A percentile compares a stretch with the other conserved stretches of the same genome.
These are phyloP conservation scores for Mesitornis unicolor DNA, from an alignment of 2,113 vertebrate genomes.

Conservation along the genomic window DNA sequence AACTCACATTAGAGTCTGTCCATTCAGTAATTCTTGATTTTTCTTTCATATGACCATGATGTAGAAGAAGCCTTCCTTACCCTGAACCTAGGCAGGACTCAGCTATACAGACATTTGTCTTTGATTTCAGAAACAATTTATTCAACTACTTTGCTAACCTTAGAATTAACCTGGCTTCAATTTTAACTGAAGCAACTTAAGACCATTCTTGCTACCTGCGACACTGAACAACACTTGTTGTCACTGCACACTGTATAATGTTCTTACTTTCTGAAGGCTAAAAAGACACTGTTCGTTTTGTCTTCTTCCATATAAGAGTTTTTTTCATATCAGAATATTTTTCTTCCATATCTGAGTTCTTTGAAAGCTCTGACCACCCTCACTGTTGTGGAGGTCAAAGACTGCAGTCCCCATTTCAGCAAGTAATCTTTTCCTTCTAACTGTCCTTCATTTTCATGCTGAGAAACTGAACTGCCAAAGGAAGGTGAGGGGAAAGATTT, in stretches of 20 bases:
- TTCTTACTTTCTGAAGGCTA: background rate
- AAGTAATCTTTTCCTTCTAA: background rate
- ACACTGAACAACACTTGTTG: too few relatives aligned
- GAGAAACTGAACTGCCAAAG: background rate
- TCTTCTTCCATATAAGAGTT: background rate
- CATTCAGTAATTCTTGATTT: background rate
- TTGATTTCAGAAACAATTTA: background rate
- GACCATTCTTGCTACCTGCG: background rate
- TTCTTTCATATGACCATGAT: background rate
- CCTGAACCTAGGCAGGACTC: background rate
- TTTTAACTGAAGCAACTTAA: background rate
- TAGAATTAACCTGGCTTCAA: background rate
- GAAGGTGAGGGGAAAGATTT: background rate
- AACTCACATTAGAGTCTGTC: background rate
- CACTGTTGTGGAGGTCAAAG: background rate
- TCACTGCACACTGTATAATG: background rate
- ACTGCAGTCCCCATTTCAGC: background rate
- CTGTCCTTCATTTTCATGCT: background rate
- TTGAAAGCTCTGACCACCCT: background rate
- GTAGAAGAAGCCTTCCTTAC: background rate
- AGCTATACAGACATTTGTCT: background rate
- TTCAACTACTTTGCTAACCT: background rate
- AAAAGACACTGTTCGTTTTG: rapidly evolving
- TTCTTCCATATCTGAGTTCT: background rate
- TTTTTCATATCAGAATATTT: background rate